A percentile compares a stretch with the other conserved stretches of the same genome.
Evolutionary conservation across 2,113 vertebrate genomes (phyloP).

Genomic region (Garra rufa): DNA sequence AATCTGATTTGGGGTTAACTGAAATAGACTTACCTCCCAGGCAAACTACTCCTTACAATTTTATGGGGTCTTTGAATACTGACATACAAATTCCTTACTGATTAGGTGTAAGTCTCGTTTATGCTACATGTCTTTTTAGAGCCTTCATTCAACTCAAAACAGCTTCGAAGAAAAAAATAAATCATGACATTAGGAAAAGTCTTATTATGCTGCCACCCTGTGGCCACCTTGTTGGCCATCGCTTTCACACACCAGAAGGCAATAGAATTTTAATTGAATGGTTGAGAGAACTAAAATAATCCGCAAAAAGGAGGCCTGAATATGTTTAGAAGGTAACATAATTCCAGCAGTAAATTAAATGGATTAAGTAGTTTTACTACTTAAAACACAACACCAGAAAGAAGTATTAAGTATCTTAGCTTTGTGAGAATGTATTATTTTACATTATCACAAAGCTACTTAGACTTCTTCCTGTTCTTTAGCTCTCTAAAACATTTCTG

Average conservation of each 20-base stretch:
- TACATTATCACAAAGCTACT: no score
- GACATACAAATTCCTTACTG: not conserved
- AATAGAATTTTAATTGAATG: not conserved
- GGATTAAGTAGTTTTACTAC: no score
- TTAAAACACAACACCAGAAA: not conserved
- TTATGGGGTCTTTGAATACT: not conserved
- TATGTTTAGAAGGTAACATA: not conserved
- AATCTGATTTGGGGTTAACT: not conserved
- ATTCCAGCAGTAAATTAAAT: not conserved
- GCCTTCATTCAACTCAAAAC: not conserved
- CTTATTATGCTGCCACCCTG: conserved; percentile 29
- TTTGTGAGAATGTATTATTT: no score
- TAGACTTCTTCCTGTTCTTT: not conserved
- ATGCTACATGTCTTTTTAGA: not conserved
- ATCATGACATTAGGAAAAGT: no score
- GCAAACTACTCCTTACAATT: not conserved
- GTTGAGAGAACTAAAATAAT: not conserved
- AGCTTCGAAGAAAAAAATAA: not conserved
- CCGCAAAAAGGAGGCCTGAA: not conserved
- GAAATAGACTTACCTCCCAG: not conserved
- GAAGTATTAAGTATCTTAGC: not conserved
- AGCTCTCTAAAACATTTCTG: not conserved
- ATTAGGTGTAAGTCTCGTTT: not conserved
- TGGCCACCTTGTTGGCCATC: not conserved
- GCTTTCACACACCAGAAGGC: not conserved